A percentile compares a stretch with the other conserved stretches of the same genome.
Evolutionary conservation across 92 coral and sea anemone genomes (phyloP).

Genomic region (Metridium senile): DNA sequence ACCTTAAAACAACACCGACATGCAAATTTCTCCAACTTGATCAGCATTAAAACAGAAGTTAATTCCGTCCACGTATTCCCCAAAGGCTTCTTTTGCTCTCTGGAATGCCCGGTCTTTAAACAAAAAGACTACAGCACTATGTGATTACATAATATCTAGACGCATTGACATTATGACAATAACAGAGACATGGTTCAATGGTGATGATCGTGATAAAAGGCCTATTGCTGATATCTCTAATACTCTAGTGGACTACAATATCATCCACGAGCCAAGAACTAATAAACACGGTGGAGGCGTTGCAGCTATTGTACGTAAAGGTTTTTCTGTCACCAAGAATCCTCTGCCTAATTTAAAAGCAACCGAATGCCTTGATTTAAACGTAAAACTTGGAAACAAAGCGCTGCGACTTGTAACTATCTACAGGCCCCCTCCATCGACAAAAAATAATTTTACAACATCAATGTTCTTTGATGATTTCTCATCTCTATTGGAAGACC

Average conservation of each 20-base stretch:
- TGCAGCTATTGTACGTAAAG: slow-evolving; percentile 38
- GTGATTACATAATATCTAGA: slow-evolving; percentile 12
- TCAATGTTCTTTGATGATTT: slow-evolving; percentile 34
- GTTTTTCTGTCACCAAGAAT: slow-evolving; percentile 22
- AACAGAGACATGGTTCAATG: slow-evolving; percentile 45
- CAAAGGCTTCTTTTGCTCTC: slow-evolving; percentile 2
- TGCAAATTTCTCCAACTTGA: neutral
- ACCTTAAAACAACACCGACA: neutral
- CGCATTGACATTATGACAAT: slow-evolving; percentile 22
- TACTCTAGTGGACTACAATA: slow-evolving; percentile 19
- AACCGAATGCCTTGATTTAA: slow-evolving; percentile 26
- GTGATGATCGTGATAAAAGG: slow-evolving; percentile 29
- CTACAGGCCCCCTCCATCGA: slow-evolving; percentile 41
- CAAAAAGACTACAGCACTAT: slow-evolving; percentile 12
- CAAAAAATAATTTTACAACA: slow-evolving; percentile 10
- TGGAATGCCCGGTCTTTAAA: slow-evolving; percentile 20
- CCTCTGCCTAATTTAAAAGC: slow-evolving; percentile 14
- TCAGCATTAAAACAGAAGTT: slow-evolving; percentile 1
- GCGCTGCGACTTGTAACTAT: slow-evolving; percentile 11
- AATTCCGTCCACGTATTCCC: neutral
- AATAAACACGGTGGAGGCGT: slow-evolving; percentile 34
- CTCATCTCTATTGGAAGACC: slow-evolving; percentile 9
- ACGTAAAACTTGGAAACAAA: slow-evolving; percentile 16
- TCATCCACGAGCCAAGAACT: slow-evolving; percentile 27
- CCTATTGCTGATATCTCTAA: slow-evolving; percentile 40